Conservation (phyloP, 1,140 invertebrate species). For the Dermatophagoides farinae region DNA sequence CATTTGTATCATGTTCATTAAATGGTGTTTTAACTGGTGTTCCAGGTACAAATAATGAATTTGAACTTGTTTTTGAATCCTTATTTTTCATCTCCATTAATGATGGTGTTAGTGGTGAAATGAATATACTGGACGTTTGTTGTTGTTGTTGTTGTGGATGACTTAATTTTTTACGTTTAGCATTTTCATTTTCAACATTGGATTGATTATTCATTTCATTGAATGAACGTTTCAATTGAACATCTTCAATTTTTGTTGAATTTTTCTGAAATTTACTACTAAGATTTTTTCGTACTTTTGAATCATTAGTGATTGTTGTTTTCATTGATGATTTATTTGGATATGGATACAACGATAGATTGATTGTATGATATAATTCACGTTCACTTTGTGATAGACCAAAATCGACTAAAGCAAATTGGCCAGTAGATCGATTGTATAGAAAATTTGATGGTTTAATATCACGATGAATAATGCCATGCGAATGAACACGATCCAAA, state of each 20-base stretch:
- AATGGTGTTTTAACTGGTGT: neutral
- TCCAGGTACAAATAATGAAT: neutral
- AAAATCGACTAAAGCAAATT: conserved; percentile 65
- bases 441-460: conserved; percentile 85
- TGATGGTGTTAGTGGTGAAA: neutral
- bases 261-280: neutral
- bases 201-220: neutral
- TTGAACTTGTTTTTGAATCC: neutral
- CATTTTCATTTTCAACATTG: neutral
- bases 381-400: conserved; percentile 42
- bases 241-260: neutral
- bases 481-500: conserved; percentile 54
- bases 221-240: neutral
- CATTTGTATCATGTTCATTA: neutral
- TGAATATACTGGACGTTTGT: neutral
- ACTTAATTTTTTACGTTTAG: neutral
- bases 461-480: conserved; percentile 70
- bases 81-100: neutral
- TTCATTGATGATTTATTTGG: neutral
- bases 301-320: neutral
- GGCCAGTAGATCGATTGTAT: conserved; percentile 50
- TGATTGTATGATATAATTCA: neutral
- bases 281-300: neutral
- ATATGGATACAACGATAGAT: neutral
- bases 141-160: neutral